Base-by-base conservation (phyloP, 2,113 vertebrate genomes). In the Tyrannus savana region DNA sequence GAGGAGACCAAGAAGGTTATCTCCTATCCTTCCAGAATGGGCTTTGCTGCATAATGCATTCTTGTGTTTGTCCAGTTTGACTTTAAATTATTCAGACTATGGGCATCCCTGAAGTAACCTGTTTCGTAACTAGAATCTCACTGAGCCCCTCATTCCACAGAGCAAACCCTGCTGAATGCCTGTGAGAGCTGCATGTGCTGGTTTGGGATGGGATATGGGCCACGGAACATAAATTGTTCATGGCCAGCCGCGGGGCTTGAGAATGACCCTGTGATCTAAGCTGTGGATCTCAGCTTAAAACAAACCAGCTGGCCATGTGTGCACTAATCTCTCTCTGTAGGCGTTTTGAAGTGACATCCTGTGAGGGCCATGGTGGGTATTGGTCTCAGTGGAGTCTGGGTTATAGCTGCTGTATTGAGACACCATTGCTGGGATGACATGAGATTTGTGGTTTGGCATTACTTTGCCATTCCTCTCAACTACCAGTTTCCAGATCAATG, bases 71-170 rank as follows among this genome's bases (percentile, higher is more conserved):
- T 92, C 84, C 82, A 80, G 67, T 91, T 90, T 92, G 82, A 67
- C 75, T 95, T 95, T 71, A 91, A 95, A 85, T 87, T 69, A 87
- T 87, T 93, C 66, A 89, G 76, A 89, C 16, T 58, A 3, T 59
- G 44, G 37, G 28, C 68, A 78, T 84, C 83, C 69, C 85, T 68
- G 52, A 86, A 89, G 52, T 74, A 94, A 44, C 56, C 68, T 78
- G 47, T 60, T 96, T 71, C 0, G 0, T 74, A 94, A 71, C 47
- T 52, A 18, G 93, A 77, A 86, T 92, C 64, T 72, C 76, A 87
- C 24, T 62, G 73, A 97, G 25, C 46, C 23, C 69, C 60, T 92
- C 47, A 39, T 37, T 68, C 59, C 79, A 41, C 15, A 67, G 75
- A 84, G 42, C 19, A 78, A 90, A 46, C n/a, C 47, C 59, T 84